Evolutionary conservation across 2,113 vertebrate species (phyloP).

Genomic region (Ia io): DNA sequence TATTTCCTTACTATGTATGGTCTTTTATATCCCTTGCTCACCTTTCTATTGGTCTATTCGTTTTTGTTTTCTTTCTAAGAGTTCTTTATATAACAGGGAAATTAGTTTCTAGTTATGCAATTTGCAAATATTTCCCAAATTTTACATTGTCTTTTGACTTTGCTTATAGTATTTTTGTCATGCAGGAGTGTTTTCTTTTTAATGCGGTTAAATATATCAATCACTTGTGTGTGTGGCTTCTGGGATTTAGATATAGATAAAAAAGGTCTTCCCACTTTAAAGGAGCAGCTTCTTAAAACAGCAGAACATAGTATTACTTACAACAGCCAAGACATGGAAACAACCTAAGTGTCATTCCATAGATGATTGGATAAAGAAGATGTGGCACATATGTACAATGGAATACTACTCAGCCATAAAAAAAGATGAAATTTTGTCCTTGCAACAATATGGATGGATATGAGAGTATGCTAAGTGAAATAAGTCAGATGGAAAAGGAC

Average conservation of each 20-base stretch:
- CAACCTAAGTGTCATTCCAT: not conserved
- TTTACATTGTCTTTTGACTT: slow-evolving; percentile 36
- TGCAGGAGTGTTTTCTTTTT: not conserved
- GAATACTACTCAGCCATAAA: not conserved
- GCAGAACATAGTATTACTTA: not conserved
- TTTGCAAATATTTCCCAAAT: slow-evolving; percentile 7
- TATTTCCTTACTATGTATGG: not conserved
- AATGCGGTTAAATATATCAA: not conserved
- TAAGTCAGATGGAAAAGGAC: not conserved
- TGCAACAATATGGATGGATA: too few relatives aligned
- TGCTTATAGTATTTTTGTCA: slow-evolving; percentile 8
- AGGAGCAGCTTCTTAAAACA: slow-evolving; percentile 11
- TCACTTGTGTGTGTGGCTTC: not conserved
- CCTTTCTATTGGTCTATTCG: not conserved
- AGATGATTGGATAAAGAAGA: not conserved
- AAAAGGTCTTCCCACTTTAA: slow-evolving; percentile 17
- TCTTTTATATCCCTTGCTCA: slow-evolving; percentile 4
- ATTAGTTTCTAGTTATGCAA: not conserved
- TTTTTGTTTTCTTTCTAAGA: slow-evolving; percentile 30
- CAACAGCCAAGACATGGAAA: not conserved
- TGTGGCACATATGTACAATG: not conserved
- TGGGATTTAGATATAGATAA: not conserved
- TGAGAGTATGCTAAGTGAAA: not conserved
- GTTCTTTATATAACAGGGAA: not conserved
- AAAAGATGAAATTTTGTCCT: not conserved